phyloP scores from a whole-genome alignment of 2,113 vertebrate genomes.

The Peucedramus taeniatus region DNA sequence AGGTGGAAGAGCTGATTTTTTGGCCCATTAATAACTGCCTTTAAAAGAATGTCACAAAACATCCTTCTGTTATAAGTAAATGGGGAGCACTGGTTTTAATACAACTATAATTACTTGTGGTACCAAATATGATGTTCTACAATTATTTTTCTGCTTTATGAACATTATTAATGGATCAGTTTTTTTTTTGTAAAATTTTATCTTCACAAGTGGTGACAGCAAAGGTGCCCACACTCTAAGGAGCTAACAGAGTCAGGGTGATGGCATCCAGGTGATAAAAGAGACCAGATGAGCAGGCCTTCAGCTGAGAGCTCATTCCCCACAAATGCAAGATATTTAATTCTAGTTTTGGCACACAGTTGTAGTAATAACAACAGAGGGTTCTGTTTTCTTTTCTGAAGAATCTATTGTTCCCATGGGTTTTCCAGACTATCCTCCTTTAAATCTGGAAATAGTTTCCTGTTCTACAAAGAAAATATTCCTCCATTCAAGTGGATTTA shows the following conservation, averaged over 20 bases:
- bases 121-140: neutral
- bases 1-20: neutral
- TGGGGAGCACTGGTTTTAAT: neutral
- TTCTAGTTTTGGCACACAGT: conserved; percentile 19
- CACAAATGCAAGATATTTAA: neutral
- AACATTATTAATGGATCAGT: neutral
- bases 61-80: neutral
- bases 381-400: conserved; percentile 44
- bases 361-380: neutral
- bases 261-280: neutral
- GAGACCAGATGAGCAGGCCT: neutral
- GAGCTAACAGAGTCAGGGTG: neutral
- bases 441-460: conserved; percentile 58
- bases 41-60: neutral
- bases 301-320: neutral
- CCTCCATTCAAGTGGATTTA: conserved; percentile 54
- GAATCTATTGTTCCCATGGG: conserved; percentile 49
- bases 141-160: neutral
- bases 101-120: neutral
- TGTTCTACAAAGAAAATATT: conserved; percentile 56
- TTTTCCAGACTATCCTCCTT: conserved; percentile 57
- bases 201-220: neutral
- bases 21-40: neutral
- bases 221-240: neutral
- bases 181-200: neutral